Percentiles rank a stretch among this genome's conserved stretches.
These are phyloP conservation scores for Neuroscelio doddi DNA, from an alignment of 2,888 invertebrate genomes.

Conservation along the genomic window DNA sequence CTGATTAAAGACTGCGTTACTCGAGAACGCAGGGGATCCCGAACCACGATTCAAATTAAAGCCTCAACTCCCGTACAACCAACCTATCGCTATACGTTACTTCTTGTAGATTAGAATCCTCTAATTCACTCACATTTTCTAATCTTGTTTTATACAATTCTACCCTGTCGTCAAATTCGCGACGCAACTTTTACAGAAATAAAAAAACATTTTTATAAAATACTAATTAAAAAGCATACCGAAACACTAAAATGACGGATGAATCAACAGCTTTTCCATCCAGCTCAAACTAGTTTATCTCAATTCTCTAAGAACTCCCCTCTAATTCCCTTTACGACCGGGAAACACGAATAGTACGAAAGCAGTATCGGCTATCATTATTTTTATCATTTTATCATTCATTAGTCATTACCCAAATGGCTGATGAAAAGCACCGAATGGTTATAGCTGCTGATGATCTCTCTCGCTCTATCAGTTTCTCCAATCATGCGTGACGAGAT, in stretches of 20 bases:
- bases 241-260: too few relatives aligned
- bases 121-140: too few relatives aligned
- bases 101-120: slow-evolving; percentile 6
- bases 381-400: slow-evolving; percentile 11
- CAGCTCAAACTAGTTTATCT: too few relatives aligned
- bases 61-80: slow-evolving; percentile 38
- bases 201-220: too few relatives aligned
- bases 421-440: too few relatives aligned
- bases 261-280: too few relatives aligned
- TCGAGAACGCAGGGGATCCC: slow-evolving; percentile 50
- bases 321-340: neutral
- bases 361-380: neutral
- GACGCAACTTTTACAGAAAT: too few relatives aligned
- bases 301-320: neutral
- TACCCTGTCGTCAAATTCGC: too few relatives aligned
- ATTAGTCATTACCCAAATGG: slow-evolving; percentile 9
- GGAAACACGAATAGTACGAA: slow-evolving; percentile 1
- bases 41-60: slow-evolving; percentile 56
- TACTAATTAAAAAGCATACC: too few relatives aligned
- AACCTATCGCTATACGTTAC: slow-evolving; percentile 19
- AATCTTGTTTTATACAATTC: too few relatives aligned
- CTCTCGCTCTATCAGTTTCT: too few relatives aligned
- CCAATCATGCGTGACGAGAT: neutral
- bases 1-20: slow-evolving; percentile 62
- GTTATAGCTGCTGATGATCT: slow-evolving; percentile 8